Conservation (phyloP, 2,888 invertebrate genomes). For the Ametastegia equiseti region DNA sequence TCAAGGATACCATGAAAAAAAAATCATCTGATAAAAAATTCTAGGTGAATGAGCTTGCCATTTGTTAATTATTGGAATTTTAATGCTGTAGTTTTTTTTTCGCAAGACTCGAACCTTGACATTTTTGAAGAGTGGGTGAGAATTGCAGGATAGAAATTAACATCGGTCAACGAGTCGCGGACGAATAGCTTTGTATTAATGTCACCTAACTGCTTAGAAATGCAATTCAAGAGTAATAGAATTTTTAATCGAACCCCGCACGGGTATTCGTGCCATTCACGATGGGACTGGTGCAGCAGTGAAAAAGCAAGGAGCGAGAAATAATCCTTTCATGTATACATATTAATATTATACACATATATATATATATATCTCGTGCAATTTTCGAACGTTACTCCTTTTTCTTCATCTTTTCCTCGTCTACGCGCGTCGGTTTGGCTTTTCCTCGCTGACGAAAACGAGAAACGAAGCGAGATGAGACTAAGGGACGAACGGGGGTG, state of each 20-base stretch:
- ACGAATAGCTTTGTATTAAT: slow-evolving; percentile 41
- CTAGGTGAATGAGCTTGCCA: background rate
- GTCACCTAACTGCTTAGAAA: slow-evolving; percentile 21
- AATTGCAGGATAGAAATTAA: slow-evolving; percentile 12
- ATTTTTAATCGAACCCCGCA: slow-evolving; percentile 40
- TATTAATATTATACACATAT: no score
- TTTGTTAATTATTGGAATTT: background rate
- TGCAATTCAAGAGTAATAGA: slow-evolving; percentile 44
- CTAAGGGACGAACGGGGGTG: slow-evolving; percentile 25
- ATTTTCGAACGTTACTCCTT: slow-evolving; percentile 28
- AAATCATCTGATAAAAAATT: background rate
- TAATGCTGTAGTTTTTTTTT: background rate
- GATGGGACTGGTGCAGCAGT: background rate
- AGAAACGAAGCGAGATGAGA: slow-evolving; percentile 40
- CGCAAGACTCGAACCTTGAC: background rate
- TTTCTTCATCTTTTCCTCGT: slow-evolving; percentile 17
- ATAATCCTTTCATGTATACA: slow-evolving; percentile 38
- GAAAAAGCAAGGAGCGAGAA: background rate
- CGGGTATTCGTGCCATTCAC: slow-evolving; percentile 27
- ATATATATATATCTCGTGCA: no score
- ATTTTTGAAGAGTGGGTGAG: background rate
- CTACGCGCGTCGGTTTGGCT: slow-evolving; percentile 21
- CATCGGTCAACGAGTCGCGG: slow-evolving; percentile 41
- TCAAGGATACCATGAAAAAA: no score
- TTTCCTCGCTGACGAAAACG: slow-evolving; percentile 33